phyloP scores from a whole-genome alignment of 2,113 vertebrate species.

The Hemibagrus wyckioides region DNA sequence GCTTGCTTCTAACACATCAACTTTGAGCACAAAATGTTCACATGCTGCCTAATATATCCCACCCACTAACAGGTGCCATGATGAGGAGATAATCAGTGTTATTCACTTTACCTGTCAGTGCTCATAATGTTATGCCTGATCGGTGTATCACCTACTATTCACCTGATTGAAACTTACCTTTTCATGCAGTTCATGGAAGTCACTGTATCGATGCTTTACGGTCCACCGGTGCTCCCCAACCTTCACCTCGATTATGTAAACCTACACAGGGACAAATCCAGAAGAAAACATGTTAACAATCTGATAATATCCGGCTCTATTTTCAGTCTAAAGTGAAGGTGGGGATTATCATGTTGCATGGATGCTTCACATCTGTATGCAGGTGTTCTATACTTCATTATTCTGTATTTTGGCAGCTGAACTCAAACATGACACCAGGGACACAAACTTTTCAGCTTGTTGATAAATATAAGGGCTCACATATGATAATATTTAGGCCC shows the following conservation, averaged over 20 bases:
- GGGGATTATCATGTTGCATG: not conserved
- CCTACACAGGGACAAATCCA: conserved; percentile 71
- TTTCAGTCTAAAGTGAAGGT: not conserved
- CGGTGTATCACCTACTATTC: not conserved
- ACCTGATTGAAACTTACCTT: conserved; percentile 75
- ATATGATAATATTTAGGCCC: not conserved
- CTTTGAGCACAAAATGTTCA: too few relatives aligned
- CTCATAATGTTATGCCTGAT: too few relatives aligned
- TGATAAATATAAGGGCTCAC: not conserved
- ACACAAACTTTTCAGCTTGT: not conserved
- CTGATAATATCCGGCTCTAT: not conserved
- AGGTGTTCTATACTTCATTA: not conserved
- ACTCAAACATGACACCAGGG: not conserved
- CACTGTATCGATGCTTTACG: conserved; percentile 95
- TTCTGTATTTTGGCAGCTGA: not conserved
- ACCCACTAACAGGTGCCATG: too few relatives aligned
- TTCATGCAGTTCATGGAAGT: conserved; percentile 95
- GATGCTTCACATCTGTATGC: not conserved
- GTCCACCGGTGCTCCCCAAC: conserved; percentile 89
- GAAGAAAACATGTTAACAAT: not conserved
- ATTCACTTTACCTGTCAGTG: too few relatives aligned
- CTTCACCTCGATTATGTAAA: conserved; percentile 90
- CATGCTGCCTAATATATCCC: too few relatives aligned
- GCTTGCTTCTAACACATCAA: too few relatives aligned
- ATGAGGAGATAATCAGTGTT: too few relatives aligned